phyloP scores from a whole-genome alignment of 1,140 invertebrate species.

The Drosophila punjabiensis region DNA sequence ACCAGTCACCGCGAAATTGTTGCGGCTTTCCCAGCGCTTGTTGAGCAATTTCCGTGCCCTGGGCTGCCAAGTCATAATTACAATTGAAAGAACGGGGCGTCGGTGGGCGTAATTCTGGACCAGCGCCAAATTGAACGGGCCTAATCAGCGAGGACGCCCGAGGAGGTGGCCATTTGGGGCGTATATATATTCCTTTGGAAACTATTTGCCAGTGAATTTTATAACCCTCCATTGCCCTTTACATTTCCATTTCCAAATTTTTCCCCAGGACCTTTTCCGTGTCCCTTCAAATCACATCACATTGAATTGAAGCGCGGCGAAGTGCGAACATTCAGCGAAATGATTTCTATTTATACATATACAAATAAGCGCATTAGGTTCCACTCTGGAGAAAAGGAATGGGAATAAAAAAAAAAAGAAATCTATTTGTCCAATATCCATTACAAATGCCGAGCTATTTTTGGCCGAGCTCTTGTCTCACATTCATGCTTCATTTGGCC shows the following conservation, averaged over 20 bases:
- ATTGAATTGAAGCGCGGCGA: slow-evolving; percentile 17
- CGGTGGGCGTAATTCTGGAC: slow-evolving; percentile 15
- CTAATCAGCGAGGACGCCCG: slow-evolving; percentile 32
- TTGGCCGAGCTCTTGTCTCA: slow-evolving; percentile 20
- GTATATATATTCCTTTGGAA: slow-evolving; percentile 22
- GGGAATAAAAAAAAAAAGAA: background rate
- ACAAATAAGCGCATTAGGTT: slow-evolving; percentile 52
- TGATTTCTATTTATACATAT: slow-evolving; percentile 50
- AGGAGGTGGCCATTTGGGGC: slow-evolving; percentile 14
- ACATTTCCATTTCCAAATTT: slow-evolving; percentile 8
- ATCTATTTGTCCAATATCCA: slow-evolving; percentile 63
- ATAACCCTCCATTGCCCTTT: background rate
- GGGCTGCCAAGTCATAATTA: slow-evolving; percentile 65
- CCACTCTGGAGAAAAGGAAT: slow-evolving; percentile 3
- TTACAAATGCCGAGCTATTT: slow-evolving; percentile 42
- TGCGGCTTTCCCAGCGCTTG: slow-evolving; percentile 20
- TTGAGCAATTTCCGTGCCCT: slow-evolving; percentile 40
- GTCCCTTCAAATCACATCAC: slow-evolving; percentile 54
- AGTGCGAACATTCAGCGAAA: slow-evolving; percentile 35
- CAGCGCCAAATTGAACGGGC: slow-evolving; percentile 46
- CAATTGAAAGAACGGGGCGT: slow-evolving; percentile 34
- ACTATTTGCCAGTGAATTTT: slow-evolving; percentile 37
- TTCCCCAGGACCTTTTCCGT: background rate
- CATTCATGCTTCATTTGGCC: slow-evolving; percentile 70
- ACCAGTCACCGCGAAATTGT: slow-evolving; percentile 44